These are phyloP conservation scores for Lithosia quadra DNA, from an alignment of 2,888 invertebrate genomes.

Conservation along the genomic window DNA sequence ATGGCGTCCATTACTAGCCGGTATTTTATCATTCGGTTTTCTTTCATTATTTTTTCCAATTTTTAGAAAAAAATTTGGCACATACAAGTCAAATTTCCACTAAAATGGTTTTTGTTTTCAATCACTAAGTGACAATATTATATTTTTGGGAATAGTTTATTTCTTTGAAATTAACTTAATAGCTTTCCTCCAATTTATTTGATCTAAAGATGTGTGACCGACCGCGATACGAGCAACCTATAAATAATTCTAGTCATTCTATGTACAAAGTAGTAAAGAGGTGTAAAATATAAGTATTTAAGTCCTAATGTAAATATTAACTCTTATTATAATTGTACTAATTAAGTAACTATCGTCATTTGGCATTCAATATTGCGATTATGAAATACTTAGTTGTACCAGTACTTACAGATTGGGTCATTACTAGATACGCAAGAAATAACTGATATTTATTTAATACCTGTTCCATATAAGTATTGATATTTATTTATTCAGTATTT, in stretches of 20 bases:
- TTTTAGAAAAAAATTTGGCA: background rate
- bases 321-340: slow-evolving; percentile 49
- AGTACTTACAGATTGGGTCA: background rate
- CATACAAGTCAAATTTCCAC: background rate
- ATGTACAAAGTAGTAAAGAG: slow-evolving; percentile 79
- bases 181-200: background rate
- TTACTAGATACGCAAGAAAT: background rate
- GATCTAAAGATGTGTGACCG: slow-evolving; percentile 31
- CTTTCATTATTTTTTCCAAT: slow-evolving; percentile 2
- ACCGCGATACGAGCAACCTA: slow-evolving; percentile 29
- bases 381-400: background rate
- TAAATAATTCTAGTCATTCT: slow-evolving; percentile 77
- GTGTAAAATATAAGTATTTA: slow-evolving; percentile 54
- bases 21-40: background rate
- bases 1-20: background rate
- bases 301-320: slow-evolving; percentile 60
- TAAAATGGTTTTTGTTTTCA: background rate
- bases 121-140: background rate
- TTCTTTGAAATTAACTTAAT: background rate
- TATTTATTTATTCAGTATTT: background rate
- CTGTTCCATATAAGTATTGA: background rate
- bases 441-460: background rate
- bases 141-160: background rate
- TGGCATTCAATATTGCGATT: slow-evolving; percentile 35
- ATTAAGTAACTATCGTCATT: slow-evolving; percentile 35